Percentiles rank a stretch among this genome's conserved stretches.
phyloP scores from a whole-genome alignment of 2,113 vertebrate species.

The Ivindomyrus marchei region DNA sequence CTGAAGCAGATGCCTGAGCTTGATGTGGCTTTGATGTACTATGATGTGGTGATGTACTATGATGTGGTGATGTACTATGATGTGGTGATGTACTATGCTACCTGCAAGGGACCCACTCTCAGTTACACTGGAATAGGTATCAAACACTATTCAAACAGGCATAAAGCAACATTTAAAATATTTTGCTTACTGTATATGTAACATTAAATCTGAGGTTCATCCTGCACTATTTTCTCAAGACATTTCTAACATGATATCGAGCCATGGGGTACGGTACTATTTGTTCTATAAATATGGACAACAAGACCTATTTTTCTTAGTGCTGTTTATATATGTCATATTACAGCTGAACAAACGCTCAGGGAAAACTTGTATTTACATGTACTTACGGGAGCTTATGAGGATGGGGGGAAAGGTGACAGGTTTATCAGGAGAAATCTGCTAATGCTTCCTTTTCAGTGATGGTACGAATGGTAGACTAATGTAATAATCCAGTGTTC shows the following conservation, averaged over 20 bases:
- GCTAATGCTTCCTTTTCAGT: background rate
- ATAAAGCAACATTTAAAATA: background rate
- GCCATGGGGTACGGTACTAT: background rate
- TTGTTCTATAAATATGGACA: background rate
- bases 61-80: background rate
- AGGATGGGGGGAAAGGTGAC: background rate
- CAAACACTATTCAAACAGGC: background rate
- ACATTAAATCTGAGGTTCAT: background rate
- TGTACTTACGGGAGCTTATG: background rate
- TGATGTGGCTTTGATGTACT: background rate
- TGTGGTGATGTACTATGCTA: background rate
- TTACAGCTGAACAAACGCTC: background rate
- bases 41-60: background rate
- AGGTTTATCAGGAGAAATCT: background rate
- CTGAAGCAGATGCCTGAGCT: conserved; percentile 14
- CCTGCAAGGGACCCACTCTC: background rate
- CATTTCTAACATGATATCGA: background rate
- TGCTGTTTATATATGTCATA: background rate
- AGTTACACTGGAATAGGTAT: background rate
- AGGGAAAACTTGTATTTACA: background rate
- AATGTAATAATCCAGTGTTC: background rate
- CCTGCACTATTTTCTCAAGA: background rate
- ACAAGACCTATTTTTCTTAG: background rate
- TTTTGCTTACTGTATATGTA: background rate
- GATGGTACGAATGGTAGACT: background rate